Evolutionary conservation across 2,113 vertebrate species (phyloP).

Genomic region (Ageneiosus marmoratus): DNA sequence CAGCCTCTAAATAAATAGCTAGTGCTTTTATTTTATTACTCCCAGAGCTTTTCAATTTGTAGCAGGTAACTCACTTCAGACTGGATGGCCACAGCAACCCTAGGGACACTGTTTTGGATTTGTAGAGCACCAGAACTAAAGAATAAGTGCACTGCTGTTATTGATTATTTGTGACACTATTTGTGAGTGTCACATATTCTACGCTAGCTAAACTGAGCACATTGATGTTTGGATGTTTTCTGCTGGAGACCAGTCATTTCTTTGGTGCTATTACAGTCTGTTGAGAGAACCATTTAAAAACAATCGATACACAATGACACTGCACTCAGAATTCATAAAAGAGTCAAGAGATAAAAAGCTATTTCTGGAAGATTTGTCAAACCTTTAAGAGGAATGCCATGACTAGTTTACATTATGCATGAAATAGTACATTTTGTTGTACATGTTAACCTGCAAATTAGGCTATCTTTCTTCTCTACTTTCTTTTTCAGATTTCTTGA

Average conservation of each 20-base stretch:
- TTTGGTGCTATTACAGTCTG: background rate
- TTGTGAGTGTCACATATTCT: background rate
- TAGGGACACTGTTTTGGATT: background rate
- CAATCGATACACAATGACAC: background rate
- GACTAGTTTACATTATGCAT: background rate
- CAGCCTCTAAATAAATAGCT: background rate
- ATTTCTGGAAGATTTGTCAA: background rate
- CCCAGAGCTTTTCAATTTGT: background rate
- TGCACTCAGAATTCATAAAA: background rate
- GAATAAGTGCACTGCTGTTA: background rate
- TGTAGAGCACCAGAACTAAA: background rate
- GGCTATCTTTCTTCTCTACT: no score
- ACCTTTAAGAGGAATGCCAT: background rate
- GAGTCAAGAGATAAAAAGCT: background rate
- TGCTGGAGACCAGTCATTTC: constrained; percentile 9
- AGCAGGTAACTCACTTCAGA: background rate
- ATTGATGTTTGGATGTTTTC: constrained; percentile 7
- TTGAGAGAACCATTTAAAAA: constrained; percentile 15
- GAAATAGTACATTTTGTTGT: no score
- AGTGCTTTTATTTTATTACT: constrained; percentile 18
- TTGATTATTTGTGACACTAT: background rate
- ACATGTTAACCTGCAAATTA: background rate
- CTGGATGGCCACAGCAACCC: background rate
- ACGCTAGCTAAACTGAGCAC: constrained; percentile 3
- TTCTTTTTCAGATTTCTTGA: no score